Base-by-base conservation (phyloP, 2,888 invertebrate genomes). In the Tuberolachnus salignus region DNA sequence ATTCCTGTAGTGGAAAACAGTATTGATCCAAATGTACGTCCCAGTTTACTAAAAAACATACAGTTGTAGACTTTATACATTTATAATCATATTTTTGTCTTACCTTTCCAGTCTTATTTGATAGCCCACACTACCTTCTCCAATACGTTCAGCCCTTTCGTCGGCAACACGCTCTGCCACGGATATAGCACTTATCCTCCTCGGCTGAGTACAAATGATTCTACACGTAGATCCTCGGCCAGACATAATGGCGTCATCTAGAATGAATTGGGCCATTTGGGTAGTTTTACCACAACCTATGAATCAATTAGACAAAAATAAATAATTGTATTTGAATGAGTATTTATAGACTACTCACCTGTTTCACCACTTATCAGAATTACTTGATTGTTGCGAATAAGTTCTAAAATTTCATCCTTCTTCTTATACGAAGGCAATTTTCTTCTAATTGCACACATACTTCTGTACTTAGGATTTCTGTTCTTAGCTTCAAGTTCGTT, bases 281-380 rank as follows among this genome's bases (percentile, higher is more conserved):
- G 97, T 97, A 9, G 96, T 97, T 87, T 97, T 97, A 8, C 97
- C 97, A 87, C 96, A 97, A 0, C 97, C 95, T 85, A 42, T 13
- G 3, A 9, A 49, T 2, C 57, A 26, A 34, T 19, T n/a, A n/a
- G 19, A 53, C 8, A 1, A 13, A 67, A 49, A 51, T 64, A 63
- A 63, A 19, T n/a, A 55, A 44, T 63, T 21, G 23, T 14, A 21
- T 23, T 46, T 23, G 26, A 26, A 21, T 23, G n/a, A n/a, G n/a
- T n/a, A n/a, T 64, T 14, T 16, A 26, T 19, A 69, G 34, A 14
- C n/a, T 53, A 81, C 69, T 78, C 82, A 86, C 87, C 88, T 55
- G 93, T 94, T 84, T 93, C 93, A 26, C 93, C 94, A 83, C 92
- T 92, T 19, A 94, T 89, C 0, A 94, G 88, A 71, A 91, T 85